Conservation (phyloP, 1,140 invertebrate genomes). For the Drosophila ercepeae region DNA sequence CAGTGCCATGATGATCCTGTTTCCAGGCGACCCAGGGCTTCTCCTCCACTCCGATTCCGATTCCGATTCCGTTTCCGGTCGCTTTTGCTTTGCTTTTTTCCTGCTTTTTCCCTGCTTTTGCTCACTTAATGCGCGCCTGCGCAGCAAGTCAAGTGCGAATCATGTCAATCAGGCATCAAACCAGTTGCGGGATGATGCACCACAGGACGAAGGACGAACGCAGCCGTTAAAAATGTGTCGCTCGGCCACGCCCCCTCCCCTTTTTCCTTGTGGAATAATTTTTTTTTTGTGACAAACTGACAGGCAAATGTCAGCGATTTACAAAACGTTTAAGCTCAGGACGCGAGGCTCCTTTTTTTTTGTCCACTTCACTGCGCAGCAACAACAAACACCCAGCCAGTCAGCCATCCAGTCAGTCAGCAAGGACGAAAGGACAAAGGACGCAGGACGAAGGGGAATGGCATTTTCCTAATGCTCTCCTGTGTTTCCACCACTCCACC, state of each 20-base stretch:
- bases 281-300: slow-evolving; percentile 61
- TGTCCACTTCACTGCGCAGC: slow-evolving; percentile 75
- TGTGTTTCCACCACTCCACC: slow-evolving; percentile 10
- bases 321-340: slow-evolving; percentile 70
- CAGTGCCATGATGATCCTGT: slow-evolving; percentile 33
- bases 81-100: not conserved
- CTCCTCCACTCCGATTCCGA: slow-evolving; percentile 8
- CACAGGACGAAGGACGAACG: not conserved
- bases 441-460: not conserved
- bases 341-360: slow-evolving; percentile 47
- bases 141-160: slow-evolving; percentile 80
- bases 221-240: slow-evolving; percentile 55
- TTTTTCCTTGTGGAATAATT: not conserved
- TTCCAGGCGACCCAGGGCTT: slow-evolving; percentile 1
- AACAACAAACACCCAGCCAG: slow-evolving; percentile 46
- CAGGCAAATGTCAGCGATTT: slow-evolving; percentile 78
- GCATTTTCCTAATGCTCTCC: slow-evolving; percentile 20
- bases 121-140: slow-evolving; percentile 59
- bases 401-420: no score
- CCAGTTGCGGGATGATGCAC: slow-evolving; percentile 14
- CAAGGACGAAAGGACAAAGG: not conserved
- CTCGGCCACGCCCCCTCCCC: slow-evolving; percentile 31
- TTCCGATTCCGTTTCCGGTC: slow-evolving; percentile 21
- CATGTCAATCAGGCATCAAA: slow-evolving; percentile 62
- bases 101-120: slow-evolving; percentile 31